Conservation (phyloP, 1,140 invertebrate species). For the Saccostrea glomerata region DNA sequence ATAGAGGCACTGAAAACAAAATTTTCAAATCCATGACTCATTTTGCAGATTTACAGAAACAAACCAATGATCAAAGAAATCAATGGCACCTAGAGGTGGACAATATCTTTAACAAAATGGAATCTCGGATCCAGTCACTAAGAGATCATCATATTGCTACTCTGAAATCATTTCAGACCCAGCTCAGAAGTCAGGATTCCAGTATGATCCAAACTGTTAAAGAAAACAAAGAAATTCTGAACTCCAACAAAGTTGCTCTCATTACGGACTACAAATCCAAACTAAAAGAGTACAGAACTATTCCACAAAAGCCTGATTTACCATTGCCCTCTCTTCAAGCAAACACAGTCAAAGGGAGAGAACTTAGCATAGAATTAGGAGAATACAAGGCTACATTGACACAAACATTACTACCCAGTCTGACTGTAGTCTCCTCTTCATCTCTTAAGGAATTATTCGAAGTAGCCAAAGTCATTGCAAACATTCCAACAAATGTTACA, state of each 20-base stretch:
- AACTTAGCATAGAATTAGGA: too few species aligned
- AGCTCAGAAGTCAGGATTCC: neutral
- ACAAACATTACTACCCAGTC: neutral
- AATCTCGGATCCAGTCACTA: neutral
- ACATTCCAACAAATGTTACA: too few species aligned
- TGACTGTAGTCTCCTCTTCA: neutral
- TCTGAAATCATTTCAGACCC: neutral
- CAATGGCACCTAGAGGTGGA: slow-evolving; percentile 10
- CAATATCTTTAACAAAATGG: neutral
- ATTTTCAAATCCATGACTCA: neutral
- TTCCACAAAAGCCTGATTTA: neutral
- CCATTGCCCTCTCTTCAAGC: too few species aligned
- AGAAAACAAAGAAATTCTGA: slow-evolving; percentile 17
- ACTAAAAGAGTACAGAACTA: neutral
- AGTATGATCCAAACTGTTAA: slow-evolving; percentile 11
- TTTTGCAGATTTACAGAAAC: neutral
- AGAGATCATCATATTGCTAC: neutral
- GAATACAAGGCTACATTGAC: neutral
- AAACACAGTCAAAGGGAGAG: too few species aligned
- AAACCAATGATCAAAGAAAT: neutral
- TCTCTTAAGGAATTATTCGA: neutral
- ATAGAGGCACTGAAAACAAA: neutral
- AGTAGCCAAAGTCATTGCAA: too few species aligned
- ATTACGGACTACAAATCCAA: neutral
- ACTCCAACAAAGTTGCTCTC: neutral